Evolutionary conservation across 2,797 vertebrate genomes (phyloP).

Genomic region (Myotis pilosus): DNA sequence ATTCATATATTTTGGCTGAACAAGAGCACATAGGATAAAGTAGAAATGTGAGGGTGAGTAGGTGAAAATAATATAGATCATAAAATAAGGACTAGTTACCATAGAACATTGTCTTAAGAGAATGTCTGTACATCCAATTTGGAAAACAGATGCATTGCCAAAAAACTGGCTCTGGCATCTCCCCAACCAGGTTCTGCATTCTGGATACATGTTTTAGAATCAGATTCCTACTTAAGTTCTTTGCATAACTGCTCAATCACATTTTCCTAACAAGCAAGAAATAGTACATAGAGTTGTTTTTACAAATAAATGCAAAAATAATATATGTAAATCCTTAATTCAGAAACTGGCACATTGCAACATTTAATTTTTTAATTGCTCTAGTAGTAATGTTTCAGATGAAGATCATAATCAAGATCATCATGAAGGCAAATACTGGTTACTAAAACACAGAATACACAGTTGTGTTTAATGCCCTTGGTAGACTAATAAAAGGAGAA

Average conservation of each 20-base stretch:
- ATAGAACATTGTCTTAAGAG: background rate
- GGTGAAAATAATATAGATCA: background rate
- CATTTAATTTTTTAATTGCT: background rate
- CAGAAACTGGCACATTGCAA: background rate
- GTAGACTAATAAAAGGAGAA: background rate
- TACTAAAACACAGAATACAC: background rate
- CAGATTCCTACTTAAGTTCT: background rate
- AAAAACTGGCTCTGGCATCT: background rate
- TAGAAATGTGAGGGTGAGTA: background rate
- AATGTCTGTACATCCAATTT: background rate
- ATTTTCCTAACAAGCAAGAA: background rate
- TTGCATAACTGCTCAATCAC: background rate
- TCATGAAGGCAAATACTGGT: background rate
- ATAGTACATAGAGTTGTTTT: background rate
- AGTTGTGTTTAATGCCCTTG: background rate
- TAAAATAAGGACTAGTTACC: background rate
- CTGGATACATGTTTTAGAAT: background rate
- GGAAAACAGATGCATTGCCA: background rate
- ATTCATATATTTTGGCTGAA: background rate
- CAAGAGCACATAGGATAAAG: background rate
- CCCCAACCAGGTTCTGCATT: background rate
- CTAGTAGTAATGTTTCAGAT: background rate
- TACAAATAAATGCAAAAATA: background rate
- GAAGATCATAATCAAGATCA: background rate
- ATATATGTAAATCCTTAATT: background rate